phyloP scores from a whole-genome alignment of 2,113 vertebrate species.

The Chrysemys picta region DNA sequence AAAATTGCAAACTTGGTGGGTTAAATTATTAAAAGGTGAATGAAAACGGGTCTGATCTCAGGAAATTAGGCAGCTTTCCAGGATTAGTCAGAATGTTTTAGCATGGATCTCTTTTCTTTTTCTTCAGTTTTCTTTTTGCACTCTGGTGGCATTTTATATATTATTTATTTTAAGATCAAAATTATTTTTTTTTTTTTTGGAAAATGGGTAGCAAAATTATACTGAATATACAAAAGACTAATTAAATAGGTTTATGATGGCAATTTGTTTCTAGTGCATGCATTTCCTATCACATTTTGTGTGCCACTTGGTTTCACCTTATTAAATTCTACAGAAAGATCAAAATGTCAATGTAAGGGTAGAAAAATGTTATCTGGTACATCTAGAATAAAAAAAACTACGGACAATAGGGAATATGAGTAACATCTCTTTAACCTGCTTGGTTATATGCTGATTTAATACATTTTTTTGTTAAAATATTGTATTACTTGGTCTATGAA shows the following conservation, averaged over 20 bases:
- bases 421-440: accelerated
- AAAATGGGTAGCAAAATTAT: accelerated
- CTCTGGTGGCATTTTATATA: neutral
- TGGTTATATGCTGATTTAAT: neutral
- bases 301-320: neutral
- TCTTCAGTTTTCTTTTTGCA: neutral
- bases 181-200: neutral
- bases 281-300: accelerated
- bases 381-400: neutral
- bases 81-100: accelerated
- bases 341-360: accelerated
- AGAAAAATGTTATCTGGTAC: too few relatives aligned
- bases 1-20: neutral
- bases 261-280: neutral
- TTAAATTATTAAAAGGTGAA: neutral
- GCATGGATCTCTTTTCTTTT: neutral
- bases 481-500: neutral
- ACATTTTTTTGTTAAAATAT: neutral
- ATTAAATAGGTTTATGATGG: accelerated
- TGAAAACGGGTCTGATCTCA: neutral
- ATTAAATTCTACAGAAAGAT: neutral
- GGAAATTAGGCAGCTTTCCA: neutral
- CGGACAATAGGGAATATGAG: neutral
- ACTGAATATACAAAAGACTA: accelerated
- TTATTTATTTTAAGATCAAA: neutral